Base-by-base conservation (phyloP, 2,797 vertebrate genomes). In the Halcyon leucocephala region DNA sequence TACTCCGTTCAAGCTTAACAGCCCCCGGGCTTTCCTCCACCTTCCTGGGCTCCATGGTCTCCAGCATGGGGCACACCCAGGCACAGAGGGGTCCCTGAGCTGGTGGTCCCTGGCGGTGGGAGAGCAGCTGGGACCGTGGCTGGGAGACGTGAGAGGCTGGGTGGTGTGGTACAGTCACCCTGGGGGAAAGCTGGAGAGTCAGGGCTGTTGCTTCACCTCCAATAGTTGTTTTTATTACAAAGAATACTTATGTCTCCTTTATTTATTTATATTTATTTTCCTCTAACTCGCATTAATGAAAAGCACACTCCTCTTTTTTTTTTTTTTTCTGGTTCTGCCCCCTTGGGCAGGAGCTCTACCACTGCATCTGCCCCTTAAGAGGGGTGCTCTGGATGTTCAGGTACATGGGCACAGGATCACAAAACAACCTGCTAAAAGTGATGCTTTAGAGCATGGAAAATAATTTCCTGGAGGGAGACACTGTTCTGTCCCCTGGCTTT, bases 61-160 rank as follows among this genome's bases (percentile, higher is more conserved):
- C 21, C 64, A 25, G 24, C 58, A 28, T 0, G 0, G 28, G 29
- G 31, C 66, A 29, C 67, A 14, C 0, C 0, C 7, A 54, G 39
- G 42, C 12, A 4, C 39, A 7, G 19, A 24, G 35, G 8, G 14
- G 5, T 24, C 39, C 54, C 77, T 10, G 16, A 7, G 55, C 28
- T 1, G 0, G 51, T 1, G 0, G 51, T 24, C 61, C 15, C 10
- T 9, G 1, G 9, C 1, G 0, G 2, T 17, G 8, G 79, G 8
- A 48, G 14, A 25, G 31, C 2, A 2, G 6, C 10, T 25, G 46
- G 48, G 42, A n/a, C 35, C 8, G 29, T 4, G 16, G 7, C 6
- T 0, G 4, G 18, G 2, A 16, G 4, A 6, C 2, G 1, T 0
- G 0, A 42, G 60, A 20, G 6, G 42, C 33, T 46, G 61, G 16